Base-by-base conservation (phyloP, 1,140 invertebrate species). In the Trypoxylus dichotomus region DNA sequence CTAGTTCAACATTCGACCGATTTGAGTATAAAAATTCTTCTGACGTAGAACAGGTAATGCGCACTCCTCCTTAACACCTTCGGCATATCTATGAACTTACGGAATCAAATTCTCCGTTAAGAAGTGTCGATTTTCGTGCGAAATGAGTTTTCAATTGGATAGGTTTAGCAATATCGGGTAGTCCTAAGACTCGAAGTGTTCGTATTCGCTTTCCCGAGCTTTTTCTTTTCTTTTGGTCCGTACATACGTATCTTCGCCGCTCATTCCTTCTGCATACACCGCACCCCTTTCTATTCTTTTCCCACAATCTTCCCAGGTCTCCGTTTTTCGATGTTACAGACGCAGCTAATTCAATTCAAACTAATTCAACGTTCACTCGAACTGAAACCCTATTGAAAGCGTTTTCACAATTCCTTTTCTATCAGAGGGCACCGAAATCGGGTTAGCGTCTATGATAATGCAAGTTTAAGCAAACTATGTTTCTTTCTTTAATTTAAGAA, bases 121-220 rank as follows among this genome's bases (percentile, higher is more conserved):
- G 47, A 54, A 54, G 47, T 54, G 47, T 54, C 47, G 47, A 54
- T 54, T 54, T 54, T 54, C 47, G 47, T 15, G 47, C 47, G 15
- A 54, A 54, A 54, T 54, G 47, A 54, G 47, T 54, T 54, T 54
- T 54, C 47, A 54, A 54, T 54, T 19, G 47, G 47, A 54, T 54
- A 54, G 47, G 47, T 54, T 54, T 54, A 19, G 47, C 47, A 54
- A 54, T 54, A 54, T 54, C 47, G 47, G 19, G 47, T 54, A 54
- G 47, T 54, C 47, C 47, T n/a, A 15, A 54, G 47, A 19, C 47
- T 54, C 47, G 47, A 54, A 54, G 47, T n/a, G 13, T n/a, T n/a
- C 47, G 47, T 6, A 15, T 54, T 54, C 47, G 15, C 19, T 54
- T 54, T 54, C 7, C 47, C 47, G 47, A n/a, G 19, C 19, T 54